Evolutionary conservation across 2,888 invertebrate genomes (phyloP).

Genomic region (Drosophila vallismaia): DNA sequence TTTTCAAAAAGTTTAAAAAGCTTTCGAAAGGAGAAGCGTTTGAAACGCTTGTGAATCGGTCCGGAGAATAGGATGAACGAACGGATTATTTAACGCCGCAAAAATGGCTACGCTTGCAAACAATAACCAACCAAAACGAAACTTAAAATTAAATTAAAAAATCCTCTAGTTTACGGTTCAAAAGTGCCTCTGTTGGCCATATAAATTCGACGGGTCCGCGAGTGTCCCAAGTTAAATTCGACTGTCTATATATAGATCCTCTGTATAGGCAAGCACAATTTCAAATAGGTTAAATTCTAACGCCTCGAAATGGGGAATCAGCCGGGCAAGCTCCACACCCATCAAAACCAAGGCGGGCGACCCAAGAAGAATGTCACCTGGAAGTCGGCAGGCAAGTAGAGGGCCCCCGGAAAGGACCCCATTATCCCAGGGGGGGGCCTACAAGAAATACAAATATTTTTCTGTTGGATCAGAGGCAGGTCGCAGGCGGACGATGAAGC

Average conservation of each 20-base stretch:
- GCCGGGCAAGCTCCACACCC: conserved; percentile 86
- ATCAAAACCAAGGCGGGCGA: conserved; percentile 84
- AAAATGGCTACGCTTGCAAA: conserved; percentile 71
- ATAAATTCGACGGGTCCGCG: conserved; percentile 44
- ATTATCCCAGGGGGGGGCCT: conserved; percentile 4
- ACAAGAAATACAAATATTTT: conserved; percentile 29
- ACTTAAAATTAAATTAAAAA: conserved; percentile 43
- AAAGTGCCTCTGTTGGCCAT: conserved; percentile 34
- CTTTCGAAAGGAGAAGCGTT: conserved; percentile 31
- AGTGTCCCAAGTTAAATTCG: conserved; percentile 58
- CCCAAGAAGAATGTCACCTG: conserved; percentile 92
- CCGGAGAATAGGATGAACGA: conserved; percentile 45
- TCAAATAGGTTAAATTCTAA: conserved; percentile 74
- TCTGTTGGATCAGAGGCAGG: conserved; percentile 44
- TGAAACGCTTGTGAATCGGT: conserved; percentile 22
- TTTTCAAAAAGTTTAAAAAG: conserved; percentile 22
- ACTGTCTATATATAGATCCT: conserved; percentile 70
- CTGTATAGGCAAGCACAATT: conserved; percentile 70
- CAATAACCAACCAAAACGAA: conserved; percentile 54
- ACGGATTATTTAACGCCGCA: conserved; percentile 82
- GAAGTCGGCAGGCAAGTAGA: conserved; percentile 91
- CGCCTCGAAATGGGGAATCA: conserved; percentile 86
- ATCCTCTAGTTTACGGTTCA: conserved; percentile 10
- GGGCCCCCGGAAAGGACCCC: conserved; percentile 20
- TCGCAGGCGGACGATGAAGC: conserved; percentile 38